phyloP scores from a whole-genome alignment of 2,888 invertebrate species.

The Andrena flavipes region DNA sequence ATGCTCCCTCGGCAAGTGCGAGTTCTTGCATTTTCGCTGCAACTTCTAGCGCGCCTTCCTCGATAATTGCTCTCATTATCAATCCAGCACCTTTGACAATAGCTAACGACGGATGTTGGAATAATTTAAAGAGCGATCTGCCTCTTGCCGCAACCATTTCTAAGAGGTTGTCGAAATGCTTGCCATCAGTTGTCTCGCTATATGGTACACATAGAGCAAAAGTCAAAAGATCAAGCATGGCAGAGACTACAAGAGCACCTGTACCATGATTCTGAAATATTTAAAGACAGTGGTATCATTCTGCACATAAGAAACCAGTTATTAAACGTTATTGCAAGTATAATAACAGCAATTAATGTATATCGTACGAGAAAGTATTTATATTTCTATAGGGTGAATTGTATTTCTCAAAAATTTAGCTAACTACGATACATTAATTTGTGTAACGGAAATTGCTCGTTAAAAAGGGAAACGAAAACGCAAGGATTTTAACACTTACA shows the following conservation, averaged over 20 bases:
- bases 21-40: constrained; percentile 97
- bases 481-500: constrained; percentile 86
- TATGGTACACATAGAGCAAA: constrained; percentile 99
- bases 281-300: constrained; percentile 15
- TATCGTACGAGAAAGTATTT: background rate
- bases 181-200: constrained; percentile 99
- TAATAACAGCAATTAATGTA: background rate
- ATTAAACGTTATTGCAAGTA: background rate
- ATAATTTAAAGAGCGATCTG: constrained; percentile 95
- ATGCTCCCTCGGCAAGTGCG: constrained; percentile 97
- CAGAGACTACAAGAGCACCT: constrained; percentile 97
- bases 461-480: background rate
- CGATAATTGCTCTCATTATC: constrained; percentile 98
- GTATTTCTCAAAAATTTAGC: too few species aligned
- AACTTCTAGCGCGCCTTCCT: constrained; percentile 97
- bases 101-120: constrained; percentile 98
- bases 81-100: constrained; percentile 99
- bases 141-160: constrained; percentile 98
- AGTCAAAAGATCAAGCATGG: constrained; percentile 99
- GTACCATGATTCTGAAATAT: constrained; percentile 92
- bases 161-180: constrained; percentile 96
- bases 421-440: background rate
- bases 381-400: too few species aligned
- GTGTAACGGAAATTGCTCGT: background rate
- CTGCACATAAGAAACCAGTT: background rate